These are phyloP conservation scores for Cylindroiulus punctatus DNA, from an alignment of 2,888 invertebrate species.

Conservation along the genomic window DNA sequence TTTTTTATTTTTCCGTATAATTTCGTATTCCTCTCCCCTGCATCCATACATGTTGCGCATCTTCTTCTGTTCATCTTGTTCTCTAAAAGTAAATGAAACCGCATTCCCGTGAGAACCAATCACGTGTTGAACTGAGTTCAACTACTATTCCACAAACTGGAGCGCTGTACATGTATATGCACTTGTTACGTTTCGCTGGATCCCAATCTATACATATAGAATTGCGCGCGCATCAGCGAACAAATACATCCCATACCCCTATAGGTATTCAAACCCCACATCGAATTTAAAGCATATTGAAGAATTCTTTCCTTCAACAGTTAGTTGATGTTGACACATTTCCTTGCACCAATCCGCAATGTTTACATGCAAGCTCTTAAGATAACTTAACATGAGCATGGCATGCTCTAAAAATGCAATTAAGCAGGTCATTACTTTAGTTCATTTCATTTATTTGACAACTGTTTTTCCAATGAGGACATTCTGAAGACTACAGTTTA, in stretches of 20 bases:
- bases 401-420: too few relatives aligned
- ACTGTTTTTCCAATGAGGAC: too few relatives aligned
- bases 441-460: too few relatives aligned
- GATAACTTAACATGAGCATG: too few relatives aligned
- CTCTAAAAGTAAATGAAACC: conserved; percentile 14
- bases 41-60: conserved; percentile 23
- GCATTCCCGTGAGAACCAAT: conserved; percentile 39
- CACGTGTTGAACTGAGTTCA: conserved; percentile 45
- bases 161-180: conserved; percentile 1
- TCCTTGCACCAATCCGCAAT: too few relatives aligned
- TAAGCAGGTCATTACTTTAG: too few relatives aligned
- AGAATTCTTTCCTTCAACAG: not conserved
- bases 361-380: too few relatives aligned
- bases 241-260: not conserved
- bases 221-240: conserved; percentile 6
- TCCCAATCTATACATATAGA: conserved; percentile 41
- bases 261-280: not conserved
- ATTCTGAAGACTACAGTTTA: too few relatives aligned
- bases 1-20: conserved; percentile 25
- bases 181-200: conserved; percentile 42
- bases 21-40: conserved; percentile 12
- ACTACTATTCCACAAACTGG: conserved; percentile 9
- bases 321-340: not conserved
- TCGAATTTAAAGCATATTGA: not conserved
- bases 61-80: conserved; percentile 10